Evolutionary conservation across 2,888 invertebrate species (phyloP), one percentile per base, ranked within the genome.

Genomic region (Candidula unifasciata): DNA sequence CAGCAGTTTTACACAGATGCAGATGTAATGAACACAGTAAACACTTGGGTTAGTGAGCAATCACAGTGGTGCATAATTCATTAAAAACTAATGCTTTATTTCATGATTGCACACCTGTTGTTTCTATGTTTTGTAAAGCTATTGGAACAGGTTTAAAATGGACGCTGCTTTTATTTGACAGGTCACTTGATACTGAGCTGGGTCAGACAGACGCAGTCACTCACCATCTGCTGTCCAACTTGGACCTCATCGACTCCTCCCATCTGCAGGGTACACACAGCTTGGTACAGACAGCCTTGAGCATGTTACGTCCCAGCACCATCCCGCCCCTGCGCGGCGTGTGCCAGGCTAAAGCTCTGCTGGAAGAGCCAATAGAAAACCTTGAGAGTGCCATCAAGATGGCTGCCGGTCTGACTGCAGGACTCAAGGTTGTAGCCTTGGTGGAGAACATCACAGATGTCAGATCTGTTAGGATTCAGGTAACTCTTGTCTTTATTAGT

Each of bases 331-430:
- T 88, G 37, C 89, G 89, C 68, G 89, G 90, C 73, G 88, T 93
- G 13, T 87, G 90, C 27, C 91, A 91, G 86, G 92, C 92, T 0
- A 88, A 83, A 44, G 94, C 93, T 3, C 95, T 95, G 5, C 97
- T 98, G 87, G 94, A 97, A 80, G 97, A 98, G 92, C 98, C 98
- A 1, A 96, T 96, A 74, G 96, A 96, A 60, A 96, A 97, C 92
- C 96, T 96, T 24, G 97, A 97, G 89, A 95, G 95, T 80, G 96
- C 97, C 3, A 94, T 97, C 84, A 97, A 98, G 92, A 98, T 98
- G 92, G 97, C 98, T 60, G 98, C 98, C 0, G 98, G 98, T 0
- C 95, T 99, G 5, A 96, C 98, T 79, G 96, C 97, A 86, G 97
- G 97, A 60, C 96, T 98, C 66, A 96, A 96, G 24, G 95, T 98